Conservation (phyloP, 2,113 vertebrate genomes). For the Ramphastos sulfuratus region DNA sequence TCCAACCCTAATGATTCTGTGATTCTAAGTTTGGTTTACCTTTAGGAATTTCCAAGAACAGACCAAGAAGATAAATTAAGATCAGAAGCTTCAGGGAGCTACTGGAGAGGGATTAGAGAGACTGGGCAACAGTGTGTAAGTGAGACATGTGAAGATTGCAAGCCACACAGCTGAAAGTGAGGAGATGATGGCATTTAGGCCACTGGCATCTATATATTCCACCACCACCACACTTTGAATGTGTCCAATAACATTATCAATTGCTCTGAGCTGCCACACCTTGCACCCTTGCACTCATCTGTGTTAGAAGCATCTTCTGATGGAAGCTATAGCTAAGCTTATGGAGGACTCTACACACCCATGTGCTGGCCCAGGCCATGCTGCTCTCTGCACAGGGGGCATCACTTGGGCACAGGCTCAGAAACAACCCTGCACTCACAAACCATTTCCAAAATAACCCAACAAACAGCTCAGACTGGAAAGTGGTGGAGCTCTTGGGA, state of each 20-base stretch:
- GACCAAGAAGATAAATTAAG: not conserved
- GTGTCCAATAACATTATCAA: not conserved
- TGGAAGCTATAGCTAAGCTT: not conserved
- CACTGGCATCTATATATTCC: not conserved
- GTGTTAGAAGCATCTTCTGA: not conserved
- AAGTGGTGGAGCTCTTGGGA: not conserved
- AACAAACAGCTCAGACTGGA: rapidly evolving
- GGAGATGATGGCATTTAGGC: not conserved
- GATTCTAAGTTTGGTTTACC: not conserved
- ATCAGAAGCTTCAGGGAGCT: not conserved
- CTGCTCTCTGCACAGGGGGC: not conserved
- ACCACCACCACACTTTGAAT: not conserved
- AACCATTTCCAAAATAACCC: not conserved
- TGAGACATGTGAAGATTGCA: not conserved
- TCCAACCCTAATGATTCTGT: too few relatives aligned
- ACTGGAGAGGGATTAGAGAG: not conserved
- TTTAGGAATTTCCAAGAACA: not conserved
- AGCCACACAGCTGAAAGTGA: not conserved
- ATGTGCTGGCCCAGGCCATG: not conserved
- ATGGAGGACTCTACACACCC: rapidly evolving
- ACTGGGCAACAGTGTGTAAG: not conserved
- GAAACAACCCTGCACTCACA: not conserved
- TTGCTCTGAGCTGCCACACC: not conserved
- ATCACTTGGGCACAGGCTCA: not conserved
- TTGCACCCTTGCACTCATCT: not conserved